Evolutionary conservation across 2,888 invertebrate species (phyloP).

Genomic region (Agonopterix heracliana): DNA sequence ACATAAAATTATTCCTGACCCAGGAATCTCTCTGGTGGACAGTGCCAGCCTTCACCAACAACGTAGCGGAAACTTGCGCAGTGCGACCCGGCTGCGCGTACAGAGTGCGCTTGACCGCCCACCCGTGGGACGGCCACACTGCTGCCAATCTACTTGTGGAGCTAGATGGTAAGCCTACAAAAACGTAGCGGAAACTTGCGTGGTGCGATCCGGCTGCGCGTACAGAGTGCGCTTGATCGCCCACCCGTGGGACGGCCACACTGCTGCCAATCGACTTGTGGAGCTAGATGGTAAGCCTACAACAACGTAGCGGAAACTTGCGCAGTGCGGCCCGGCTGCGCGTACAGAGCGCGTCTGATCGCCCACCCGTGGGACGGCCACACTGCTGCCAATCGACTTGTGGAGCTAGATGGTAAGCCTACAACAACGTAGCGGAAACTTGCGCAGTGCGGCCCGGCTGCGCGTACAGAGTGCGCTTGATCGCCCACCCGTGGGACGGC

Average conservation of each 20-base stretch:
- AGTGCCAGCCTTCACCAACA: constrained; percentile 32
- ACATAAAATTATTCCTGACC: no score
- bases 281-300: background rate
- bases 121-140: constrained; percentile 62
- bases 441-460: constrained; percentile 60
- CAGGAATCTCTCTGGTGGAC: constrained; percentile 49
- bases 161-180: constrained; percentile 44
- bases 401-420: background rate
- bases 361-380: no score
- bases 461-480: constrained; percentile 45
- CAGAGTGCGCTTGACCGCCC: constrained; percentile 42
- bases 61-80: constrained; percentile 48
- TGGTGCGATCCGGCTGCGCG: no score
- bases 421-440: constrained; percentile 37
- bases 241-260: no score
- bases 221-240: background rate
- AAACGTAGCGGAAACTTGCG: constrained; percentile 44
- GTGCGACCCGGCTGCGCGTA: constrained; percentile 59
- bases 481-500: constrained; percentile 62
- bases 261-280: no score
- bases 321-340: background rate
- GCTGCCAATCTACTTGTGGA: constrained; percentile 38
- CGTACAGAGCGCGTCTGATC: background rate
- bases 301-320: constrained; percentile 47
- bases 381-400: no score